phyloP scores from a whole-genome alignment of 2,113 vertebrate genomes.

The Colinus virginianus region DNA sequence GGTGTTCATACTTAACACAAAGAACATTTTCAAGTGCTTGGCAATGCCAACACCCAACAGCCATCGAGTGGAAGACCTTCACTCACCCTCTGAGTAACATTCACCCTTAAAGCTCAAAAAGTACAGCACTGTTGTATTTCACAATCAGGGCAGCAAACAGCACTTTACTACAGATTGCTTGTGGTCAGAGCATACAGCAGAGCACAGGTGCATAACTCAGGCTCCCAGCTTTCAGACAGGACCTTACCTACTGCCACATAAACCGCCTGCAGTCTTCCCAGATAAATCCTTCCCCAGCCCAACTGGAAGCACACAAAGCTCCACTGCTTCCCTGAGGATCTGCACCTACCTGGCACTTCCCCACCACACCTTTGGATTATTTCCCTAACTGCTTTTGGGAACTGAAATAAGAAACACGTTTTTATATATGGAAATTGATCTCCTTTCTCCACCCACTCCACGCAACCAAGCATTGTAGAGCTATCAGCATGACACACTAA shows the following conservation, averaged over 20 bases:
- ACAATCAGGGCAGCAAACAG: background rate
- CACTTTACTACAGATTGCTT: background rate
- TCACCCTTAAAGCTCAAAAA: background rate
- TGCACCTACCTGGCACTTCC: background rate
- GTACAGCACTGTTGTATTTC: fast-evolving
- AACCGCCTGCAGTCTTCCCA: background rate
- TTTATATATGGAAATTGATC: background rate
- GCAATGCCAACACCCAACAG: background rate
- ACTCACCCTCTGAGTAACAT: background rate
- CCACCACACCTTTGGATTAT: background rate
- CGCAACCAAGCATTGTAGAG: slow-evolving; percentile 14
- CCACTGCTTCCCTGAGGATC: background rate
- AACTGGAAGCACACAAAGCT: background rate
- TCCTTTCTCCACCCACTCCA: slow-evolving; percentile 9
- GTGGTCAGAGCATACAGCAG: background rate
- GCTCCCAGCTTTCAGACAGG: background rate
- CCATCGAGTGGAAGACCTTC: background rate
- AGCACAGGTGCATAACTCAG: background rate
- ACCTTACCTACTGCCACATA: fast-evolving
- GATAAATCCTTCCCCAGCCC: background rate
- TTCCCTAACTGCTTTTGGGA: background rate
- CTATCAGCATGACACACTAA: background rate
- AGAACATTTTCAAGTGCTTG: background rate
- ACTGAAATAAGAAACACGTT: background rate
- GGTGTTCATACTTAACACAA: background rate